Base-by-base conservation (phyloP, 2,797 vertebrate species). In the Cercopithecus petaurista region DNA sequence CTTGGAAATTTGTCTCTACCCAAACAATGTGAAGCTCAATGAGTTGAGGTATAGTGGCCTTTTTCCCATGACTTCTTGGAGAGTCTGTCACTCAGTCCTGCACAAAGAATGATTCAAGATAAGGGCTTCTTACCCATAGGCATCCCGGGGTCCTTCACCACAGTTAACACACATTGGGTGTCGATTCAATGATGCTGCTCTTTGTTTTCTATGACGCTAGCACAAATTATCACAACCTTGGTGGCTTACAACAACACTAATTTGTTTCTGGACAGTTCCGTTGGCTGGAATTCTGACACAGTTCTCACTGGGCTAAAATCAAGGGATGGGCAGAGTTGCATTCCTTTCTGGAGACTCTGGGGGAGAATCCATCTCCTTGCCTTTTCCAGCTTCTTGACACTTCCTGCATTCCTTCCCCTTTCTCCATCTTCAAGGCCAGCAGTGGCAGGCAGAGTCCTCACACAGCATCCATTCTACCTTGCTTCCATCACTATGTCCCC, bases 381-480 rank as follows among this genome's bases (percentile, higher is more conserved):
- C 7, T 55, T 57, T 77, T 57, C 48, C 36, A 30, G 11, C 17
- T 72, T 61, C 14, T 24, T 15, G 64, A 81, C 12, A 48, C n/a
- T n/a, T 21, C 61, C 41, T 3, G 33, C n/a, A 6, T 72, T 43
- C 14, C 43, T 77, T n/a, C 17, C 59, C 28, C 33, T 82, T 70
- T 21, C 1, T 87, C 76, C 28, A n/a, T 33, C 50, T 48, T 39
- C 28, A 41, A n/a, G 70, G 19, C n/a, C 55, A 5, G 26, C 6
- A n/a, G 1, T 46, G 48, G 10, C 0, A 2, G 10, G 15, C 2
- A 5, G 33, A 24, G 76, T 61, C 46, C 28, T 79, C 50, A 67
- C 3, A 0, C 1, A 1, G 1, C 3, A 3, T 13, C 30, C 7
- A 33, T 19, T 55, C 28, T 17, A 80, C 12, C 24, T 76, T 28